A percentile compares a stretch with the other conserved stretches of the same genome.
These are phyloP conservation scores for Alauda arvensis DNA, from an alignment of 2,797 vertebrate species.

Conservation along the genomic window DNA sequence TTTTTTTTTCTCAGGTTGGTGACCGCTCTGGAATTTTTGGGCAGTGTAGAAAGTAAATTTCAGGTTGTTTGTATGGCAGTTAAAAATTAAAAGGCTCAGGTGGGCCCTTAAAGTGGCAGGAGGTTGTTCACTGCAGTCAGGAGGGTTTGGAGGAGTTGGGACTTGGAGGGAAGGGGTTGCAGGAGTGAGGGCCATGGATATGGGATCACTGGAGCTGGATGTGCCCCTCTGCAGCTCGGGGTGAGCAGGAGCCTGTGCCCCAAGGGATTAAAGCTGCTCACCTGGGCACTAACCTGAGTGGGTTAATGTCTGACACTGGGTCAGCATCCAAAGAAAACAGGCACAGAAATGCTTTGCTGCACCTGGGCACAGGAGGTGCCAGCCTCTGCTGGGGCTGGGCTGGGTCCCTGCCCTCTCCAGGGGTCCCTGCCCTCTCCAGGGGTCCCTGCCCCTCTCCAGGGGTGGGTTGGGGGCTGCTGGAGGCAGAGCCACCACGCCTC, in stretches of 20 bases:
- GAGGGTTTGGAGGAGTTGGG: not conserved
- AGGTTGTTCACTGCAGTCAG: not conserved
- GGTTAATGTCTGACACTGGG: not conserved
- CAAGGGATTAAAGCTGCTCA: not conserved
- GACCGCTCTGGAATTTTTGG: conserved; percentile 17
- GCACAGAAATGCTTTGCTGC: rapidly evolving
- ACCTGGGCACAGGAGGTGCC: not conserved
- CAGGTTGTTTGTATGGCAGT: not conserved
- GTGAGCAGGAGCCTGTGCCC: not conserved
- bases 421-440: not conserved
- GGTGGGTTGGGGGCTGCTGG: not conserved
- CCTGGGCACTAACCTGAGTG: rapidly evolving
- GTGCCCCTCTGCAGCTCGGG: not conserved
- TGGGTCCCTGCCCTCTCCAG: not conserved
- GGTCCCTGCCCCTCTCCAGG: not conserved
- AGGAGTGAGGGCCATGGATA: rapidly evolving
- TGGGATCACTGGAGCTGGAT: rapidly evolving
- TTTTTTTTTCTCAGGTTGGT: not conserved
- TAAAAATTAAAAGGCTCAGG: conserved; percentile 35
- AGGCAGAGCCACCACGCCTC: rapidly evolving
- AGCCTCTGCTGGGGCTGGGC: not conserved
- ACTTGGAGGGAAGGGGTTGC: not conserved
- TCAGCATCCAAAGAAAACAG: not conserved
- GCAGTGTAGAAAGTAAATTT: not conserved
- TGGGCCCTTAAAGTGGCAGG: not conserved